Evolutionary conservation across 2,113 vertebrate species (phyloP).

Genomic region (Epinephelus moara): DNA sequence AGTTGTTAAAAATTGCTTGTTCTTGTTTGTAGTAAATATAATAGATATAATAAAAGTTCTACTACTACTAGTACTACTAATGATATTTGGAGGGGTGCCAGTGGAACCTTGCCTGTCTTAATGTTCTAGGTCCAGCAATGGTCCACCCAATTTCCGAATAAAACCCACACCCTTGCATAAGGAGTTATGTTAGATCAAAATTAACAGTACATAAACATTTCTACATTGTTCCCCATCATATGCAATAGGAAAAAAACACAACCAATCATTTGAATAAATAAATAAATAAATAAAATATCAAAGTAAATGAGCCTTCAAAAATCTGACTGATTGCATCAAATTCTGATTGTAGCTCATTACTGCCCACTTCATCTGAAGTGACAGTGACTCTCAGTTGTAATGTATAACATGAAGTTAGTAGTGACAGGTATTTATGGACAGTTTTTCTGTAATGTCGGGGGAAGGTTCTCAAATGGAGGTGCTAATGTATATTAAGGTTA

Average conservation of each 20-base stretch:
- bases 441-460: not conserved
- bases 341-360: constrained; percentile 65
- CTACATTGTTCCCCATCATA: not conserved
- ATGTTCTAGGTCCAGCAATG: too few relatives aligned
- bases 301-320: constrained; percentile 58
- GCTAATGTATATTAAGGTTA: not conserved
- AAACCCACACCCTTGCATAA: too few relatives aligned
- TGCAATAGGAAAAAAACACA: not conserved
- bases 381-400: constrained; percentile 63
- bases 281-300: constrained; percentile 30
- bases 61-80: too few relatives aligned
- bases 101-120: too few relatives aligned
- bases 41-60: too few relatives aligned
- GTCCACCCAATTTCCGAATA: not conserved
- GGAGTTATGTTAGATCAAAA: not conserved
- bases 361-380: constrained; percentile 45
- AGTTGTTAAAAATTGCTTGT: too few relatives aligned
- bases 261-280: constrained; percentile 8
- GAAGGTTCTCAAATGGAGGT: not conserved
- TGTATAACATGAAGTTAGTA: constrained; percentile 51
- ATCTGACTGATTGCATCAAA: constrained; percentile 61
- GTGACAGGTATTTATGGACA: constrained; percentile 38
- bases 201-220: not conserved
- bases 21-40: too few relatives aligned
- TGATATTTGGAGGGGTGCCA: too few relatives aligned